phyloP scores from a whole-genome alignment of 2,888 invertebrate species.

The Lapara coniferarum region DNA sequence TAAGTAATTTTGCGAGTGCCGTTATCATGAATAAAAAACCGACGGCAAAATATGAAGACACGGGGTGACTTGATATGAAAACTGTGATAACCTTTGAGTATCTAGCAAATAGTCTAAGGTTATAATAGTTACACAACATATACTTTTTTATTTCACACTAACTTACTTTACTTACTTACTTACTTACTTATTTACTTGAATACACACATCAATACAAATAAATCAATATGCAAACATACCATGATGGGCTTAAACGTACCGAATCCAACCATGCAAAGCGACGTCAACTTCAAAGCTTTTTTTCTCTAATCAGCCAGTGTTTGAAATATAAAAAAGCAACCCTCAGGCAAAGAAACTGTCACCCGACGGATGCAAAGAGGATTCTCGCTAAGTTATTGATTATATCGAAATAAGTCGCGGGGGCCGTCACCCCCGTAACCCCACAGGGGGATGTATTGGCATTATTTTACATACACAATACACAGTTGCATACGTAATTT shows the following conservation, averaged over 20 bases:
- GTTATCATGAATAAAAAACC: too few relatives aligned
- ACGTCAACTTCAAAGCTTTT: slow-evolving; percentile 70
- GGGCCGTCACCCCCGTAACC: slow-evolving; percentile 57
- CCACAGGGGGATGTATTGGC: slow-evolving; percentile 77
- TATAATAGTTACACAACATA: background rate
- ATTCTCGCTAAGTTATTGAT: slow-evolving; percentile 84
- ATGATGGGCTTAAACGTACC: slow-evolving; percentile 58
- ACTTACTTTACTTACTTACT: too few relatives aligned
- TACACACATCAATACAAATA: slow-evolving; percentile 50
- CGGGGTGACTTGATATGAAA: too few relatives aligned
- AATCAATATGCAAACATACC: slow-evolving; percentile 64
- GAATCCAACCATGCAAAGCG: slow-evolving; percentile 66
- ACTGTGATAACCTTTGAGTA: too few relatives aligned
- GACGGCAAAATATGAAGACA: too few relatives aligned
- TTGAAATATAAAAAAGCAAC: slow-evolving; percentile 71
- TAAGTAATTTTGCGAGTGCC: too few relatives aligned
- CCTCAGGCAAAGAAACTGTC: slow-evolving; percentile 77
- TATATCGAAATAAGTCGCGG: slow-evolving; percentile 83
- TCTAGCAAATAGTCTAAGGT: too few relatives aligned
- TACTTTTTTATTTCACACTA: background rate
- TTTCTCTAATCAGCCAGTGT: slow-evolving; percentile 79
- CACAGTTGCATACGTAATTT: slow-evolving; percentile 78
- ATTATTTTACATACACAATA: slow-evolving; percentile 84
- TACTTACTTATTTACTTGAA: too few relatives aligned
- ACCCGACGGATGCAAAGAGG: slow-evolving; percentile 84